Evolutionary conservation across 2,797 vertebrate species (phyloP), one percentile per base, ranked within the genome.

Genomic region (Mycteria americana): DNA sequence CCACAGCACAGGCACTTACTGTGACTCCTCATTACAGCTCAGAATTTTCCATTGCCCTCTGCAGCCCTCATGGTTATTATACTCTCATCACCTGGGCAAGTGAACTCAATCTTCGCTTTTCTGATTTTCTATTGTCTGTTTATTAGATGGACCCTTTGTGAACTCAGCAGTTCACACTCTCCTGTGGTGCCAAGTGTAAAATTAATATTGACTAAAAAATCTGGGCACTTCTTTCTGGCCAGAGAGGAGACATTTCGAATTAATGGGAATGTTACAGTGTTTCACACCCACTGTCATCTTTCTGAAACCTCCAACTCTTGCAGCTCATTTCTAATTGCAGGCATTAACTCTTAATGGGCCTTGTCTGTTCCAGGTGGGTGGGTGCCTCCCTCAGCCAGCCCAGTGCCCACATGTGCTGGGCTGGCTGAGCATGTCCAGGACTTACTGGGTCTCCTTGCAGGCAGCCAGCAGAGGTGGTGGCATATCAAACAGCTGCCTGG

Each of bases 151-250:
- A 83, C 96, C 94, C 95, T 94, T 93, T 89, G 91, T 96, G 96
- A 97, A 95, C 96, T 96, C 97, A 95, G 96, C 94, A 89, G 92
- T 94, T 97, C 92, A 91, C 89, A 81, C 79, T 95, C 78, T 95
- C 92, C 95, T 95, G 94, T 91, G 89, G 97, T 91, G 95, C 96
- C 97, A 97, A 97, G 96, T 97, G 95, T 97, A 97, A 97, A 97
- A 97, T 97, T 97, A 97, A 97, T 97, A 97, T 97, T 94, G 97
- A 97, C 97, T 96, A 91, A 96, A 97, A 97, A 97, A 96, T 94
- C 95, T 95, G 96, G 95, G 95, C 93, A 86, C 84, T 88, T 89
- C 82, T 97, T 94, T 94, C 85, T 95, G 94, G 92, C 88, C 92
- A 95, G 95, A 95, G 85, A 92, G 92, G 62, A 82, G 93, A 90